Percentiles rank a stretch among this genome's conserved stretches.
phyloP scores from a whole-genome alignment of 2,113 vertebrate genomes.

The Lagopus muta region DNA sequence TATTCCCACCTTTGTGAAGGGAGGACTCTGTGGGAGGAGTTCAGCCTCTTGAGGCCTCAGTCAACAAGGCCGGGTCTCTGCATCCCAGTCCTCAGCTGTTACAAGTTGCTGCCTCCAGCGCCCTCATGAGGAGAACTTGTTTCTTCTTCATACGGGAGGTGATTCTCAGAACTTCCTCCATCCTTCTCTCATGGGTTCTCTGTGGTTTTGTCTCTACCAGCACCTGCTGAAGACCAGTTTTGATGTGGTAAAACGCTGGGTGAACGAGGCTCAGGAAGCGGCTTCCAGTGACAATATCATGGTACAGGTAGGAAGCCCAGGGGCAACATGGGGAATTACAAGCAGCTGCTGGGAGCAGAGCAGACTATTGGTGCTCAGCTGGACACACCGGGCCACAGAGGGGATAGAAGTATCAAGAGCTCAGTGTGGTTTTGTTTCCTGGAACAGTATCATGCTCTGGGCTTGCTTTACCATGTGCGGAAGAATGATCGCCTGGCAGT shows the following conservation, averaged over 20 bases:
- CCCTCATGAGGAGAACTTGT: background rate
- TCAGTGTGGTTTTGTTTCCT: background rate
- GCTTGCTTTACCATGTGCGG: slow-evolving; percentile 84
- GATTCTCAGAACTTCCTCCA: background rate
- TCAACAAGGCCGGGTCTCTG: background rate
- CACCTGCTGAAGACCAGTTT: slow-evolving; percentile 85
- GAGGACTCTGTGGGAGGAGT: background rate
- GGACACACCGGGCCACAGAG: background rate
- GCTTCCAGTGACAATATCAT: slow-evolving; percentile 87
- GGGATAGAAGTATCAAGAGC: background rate
- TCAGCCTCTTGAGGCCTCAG: background rate
- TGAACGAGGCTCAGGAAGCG: slow-evolving; percentile 86
- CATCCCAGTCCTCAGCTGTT: background rate
- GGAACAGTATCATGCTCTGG: slow-evolving; percentile 82
- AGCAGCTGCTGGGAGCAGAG: background rate
- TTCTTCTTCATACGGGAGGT: background rate
- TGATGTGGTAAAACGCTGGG: slow-evolving; percentile 86
- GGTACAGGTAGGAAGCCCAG: slow-evolving; percentile 79
- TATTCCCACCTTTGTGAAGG: background rate
- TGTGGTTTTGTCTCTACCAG: slow-evolving; percentile 54
- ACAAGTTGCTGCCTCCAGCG: background rate
- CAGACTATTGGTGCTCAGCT: background rate
- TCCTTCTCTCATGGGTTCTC: background rate
- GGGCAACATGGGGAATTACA: background rate
- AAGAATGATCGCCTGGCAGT: slow-evolving; percentile 84